These are phyloP conservation scores for Myripristis murdjan DNA, from an alignment of 2,797 vertebrate genomes.

Conservation along the genomic window DNA sequence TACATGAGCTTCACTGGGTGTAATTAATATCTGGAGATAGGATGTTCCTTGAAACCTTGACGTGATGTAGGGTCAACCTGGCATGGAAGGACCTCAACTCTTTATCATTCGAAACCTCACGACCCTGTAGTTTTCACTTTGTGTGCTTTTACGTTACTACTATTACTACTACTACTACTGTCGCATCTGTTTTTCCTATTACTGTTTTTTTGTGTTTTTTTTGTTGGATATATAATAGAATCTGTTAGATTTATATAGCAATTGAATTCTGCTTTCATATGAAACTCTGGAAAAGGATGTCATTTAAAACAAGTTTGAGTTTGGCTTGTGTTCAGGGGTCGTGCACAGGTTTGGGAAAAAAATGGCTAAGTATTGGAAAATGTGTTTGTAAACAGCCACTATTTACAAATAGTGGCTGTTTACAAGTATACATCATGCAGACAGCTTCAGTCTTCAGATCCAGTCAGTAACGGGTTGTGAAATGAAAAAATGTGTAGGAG, in stretches of 20 bases:
- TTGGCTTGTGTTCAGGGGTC: not conserved
- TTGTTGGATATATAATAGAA: conserved; percentile 39
- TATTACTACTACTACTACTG: too few species aligned
- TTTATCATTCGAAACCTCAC: conserved; percentile 4
- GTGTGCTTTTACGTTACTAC: conserved; percentile 37
- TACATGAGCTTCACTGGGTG: not conserved
- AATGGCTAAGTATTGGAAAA: conserved; percentile 20
- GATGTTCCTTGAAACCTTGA: not conserved
- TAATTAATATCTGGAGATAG: not conserved
- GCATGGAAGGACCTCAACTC: conserved; percentile 24
- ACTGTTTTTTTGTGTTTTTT: too few species aligned
- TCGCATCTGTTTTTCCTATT: conserved; percentile 32
- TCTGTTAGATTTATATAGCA: conserved; percentile 35
- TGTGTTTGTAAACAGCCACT: not conserved
- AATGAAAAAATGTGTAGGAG: too few species aligned
- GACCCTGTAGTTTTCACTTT: conserved; percentile 36
- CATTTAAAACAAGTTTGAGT: not conserved
- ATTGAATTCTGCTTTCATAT: conserved; percentile 20
- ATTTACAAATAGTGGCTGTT: too few species aligned
- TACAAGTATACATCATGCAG: too few species aligned
- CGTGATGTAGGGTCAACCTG: not conserved
- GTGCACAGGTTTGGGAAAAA: too few species aligned
- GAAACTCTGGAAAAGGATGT: conserved; percentile 8
- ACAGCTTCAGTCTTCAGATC: too few species aligned
- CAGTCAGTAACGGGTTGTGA: too few species aligned